Evolutionary conservation across 2,113 vertebrate genomes (phyloP), one percentile per base, ranked within the genome.

Genomic region (Lucifuga dentata): DNA sequence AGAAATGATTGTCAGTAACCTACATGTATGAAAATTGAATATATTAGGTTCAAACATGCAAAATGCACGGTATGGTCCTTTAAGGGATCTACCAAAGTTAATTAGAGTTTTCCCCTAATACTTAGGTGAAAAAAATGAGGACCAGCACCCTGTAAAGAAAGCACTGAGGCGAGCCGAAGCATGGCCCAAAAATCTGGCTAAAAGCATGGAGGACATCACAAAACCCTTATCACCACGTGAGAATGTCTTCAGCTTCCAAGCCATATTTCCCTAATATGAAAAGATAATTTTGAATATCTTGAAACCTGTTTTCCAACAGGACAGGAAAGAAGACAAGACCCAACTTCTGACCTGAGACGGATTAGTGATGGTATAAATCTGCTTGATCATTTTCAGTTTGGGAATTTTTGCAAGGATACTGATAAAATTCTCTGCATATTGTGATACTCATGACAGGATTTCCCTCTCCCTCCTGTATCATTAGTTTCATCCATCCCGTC

Each of bases 171-270:
- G 94, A 88, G 96, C 91, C 62, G 85, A 94, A 81, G 74, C 90
- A 78, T 93, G 94, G 81, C 93, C 94, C 57, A 90, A 93, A 81
- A 91, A 91, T 88, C 89, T 94, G 89, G 93, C 93, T 81, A 96
- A 96, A 94, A 98, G 96, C 91, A 88, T 98, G 84, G 94, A 96
- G 87, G 95, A 98, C 88, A 93, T 98, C 89, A 93, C 94, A 39
- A 88, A 91, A 65, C 68, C 81, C 8, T 76, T 89, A 58, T 85
- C 88, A 60, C 92, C 95, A 94, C 93, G 97, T 98, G 91, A 97
- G 96, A 81, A 88, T 72, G 33, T 80, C n/a, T 41, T 44, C 12
- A 16, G 12, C 8, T 9, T n/a, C 23, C 4, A 15, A 44, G 12
- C 49, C 38, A 16, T 0, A 44, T 12, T 24, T 32, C 44, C 21